phyloP scores from a whole-genome alignment of 2,113 vertebrate species.

The Rhinoptilus africanus region DNA sequence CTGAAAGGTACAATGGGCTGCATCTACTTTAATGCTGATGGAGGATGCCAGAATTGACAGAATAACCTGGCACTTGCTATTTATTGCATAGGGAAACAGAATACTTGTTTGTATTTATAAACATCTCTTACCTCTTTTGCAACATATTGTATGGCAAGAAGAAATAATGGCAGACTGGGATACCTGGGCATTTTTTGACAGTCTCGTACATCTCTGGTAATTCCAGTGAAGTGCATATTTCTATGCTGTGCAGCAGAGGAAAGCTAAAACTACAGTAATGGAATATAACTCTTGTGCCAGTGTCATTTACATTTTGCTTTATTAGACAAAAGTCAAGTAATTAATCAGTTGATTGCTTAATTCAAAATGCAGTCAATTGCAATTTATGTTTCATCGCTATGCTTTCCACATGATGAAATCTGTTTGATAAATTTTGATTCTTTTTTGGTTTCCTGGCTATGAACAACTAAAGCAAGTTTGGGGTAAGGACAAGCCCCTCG shows the following conservation, averaged over 20 bases:
- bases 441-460: neutral
- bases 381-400: constrained; percentile 9
- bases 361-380: constrained; percentile 22
- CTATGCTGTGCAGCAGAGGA: neutral
- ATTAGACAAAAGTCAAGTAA: constrained; percentile 63
- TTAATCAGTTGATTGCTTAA: constrained; percentile 65
- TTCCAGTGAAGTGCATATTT: neutral
- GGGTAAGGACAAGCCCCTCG: neutral
- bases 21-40: neutral
- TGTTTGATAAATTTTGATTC: neutral
- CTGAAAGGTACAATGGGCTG: constrained; percentile 1
- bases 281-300: neutral
- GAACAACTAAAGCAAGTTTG: neutral
- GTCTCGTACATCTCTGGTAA: neutral
- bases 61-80: neutral
- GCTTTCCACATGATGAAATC: constrained; percentile 38
- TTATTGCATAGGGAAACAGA: neutral
- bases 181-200: neutral
- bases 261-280: neutral
- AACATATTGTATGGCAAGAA: neutral
- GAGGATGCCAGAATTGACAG: neutral
- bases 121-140: neutral
- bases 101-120: neutral
- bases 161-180: neutral
- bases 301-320: constrained; percentile 44